Conservation (phyloP, 2,113 vertebrate species). For the Megalops atlanticus region DNA sequence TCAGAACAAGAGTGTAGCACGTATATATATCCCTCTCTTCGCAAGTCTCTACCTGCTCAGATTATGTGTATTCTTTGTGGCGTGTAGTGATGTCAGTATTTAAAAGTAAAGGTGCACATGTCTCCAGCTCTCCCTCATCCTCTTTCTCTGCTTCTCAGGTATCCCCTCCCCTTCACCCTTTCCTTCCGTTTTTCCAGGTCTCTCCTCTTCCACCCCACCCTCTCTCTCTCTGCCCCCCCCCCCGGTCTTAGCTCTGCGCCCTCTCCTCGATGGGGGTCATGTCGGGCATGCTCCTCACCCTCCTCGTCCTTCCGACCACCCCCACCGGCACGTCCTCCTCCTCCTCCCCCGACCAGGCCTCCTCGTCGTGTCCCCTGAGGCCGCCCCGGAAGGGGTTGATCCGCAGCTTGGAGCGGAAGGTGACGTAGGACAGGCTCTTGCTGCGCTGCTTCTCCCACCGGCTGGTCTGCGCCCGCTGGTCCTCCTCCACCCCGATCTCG, state of each 20-base stretch:
- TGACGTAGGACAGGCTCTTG: slow-evolving; percentile 47
- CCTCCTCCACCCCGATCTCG: slow-evolving; percentile 5
- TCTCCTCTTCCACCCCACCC: neutral
- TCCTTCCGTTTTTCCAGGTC: neutral
- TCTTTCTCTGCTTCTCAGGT: neutral
- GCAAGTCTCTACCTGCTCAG: neutral
- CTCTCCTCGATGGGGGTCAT: slow-evolving; percentile 40
- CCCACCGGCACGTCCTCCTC: slow-evolving; percentile 3
- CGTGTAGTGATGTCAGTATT: neutral
- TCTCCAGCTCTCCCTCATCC: neutral
- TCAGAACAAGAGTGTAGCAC: neutral
- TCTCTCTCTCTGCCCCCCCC: neutral
- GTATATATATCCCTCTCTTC: neutral
- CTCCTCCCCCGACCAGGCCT: neutral
- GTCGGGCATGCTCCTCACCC: slow-evolving; percentile 50
- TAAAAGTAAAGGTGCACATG: neutral
- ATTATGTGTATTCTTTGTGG: neutral
- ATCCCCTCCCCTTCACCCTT: neutral
- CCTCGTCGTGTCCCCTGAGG: neutral
- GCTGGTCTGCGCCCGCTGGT: neutral
- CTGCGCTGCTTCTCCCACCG: slow-evolving; percentile 32
- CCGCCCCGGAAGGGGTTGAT: slow-evolving; percentile 34
- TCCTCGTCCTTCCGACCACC: slow-evolving; percentile 21
- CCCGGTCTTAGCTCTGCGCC: neutral
- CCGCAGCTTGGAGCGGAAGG: slow-evolving; percentile 32